Conservation (phyloP, 2,888 invertebrate genomes). For the Hoplodrina ambigua region DNA sequence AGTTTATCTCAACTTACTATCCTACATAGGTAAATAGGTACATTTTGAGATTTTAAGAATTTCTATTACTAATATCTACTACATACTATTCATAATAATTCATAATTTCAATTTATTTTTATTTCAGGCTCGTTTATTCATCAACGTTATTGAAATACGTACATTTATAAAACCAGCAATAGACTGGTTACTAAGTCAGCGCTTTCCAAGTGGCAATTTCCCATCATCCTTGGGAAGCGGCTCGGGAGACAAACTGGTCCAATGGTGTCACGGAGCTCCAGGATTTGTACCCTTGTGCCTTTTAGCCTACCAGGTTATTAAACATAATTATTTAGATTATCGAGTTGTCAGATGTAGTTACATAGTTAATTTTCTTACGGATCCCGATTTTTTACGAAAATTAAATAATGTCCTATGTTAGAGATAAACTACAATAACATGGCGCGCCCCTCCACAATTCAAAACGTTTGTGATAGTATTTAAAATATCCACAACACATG, state of each 20-base stretch:
- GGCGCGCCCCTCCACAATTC: no score
- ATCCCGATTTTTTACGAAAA: no score
- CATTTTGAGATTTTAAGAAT: not conserved
- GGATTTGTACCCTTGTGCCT: conserved; percentile 94
- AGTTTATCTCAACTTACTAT: no score
- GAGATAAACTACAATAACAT: no score
- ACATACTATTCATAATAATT: not conserved
- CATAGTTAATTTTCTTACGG: no score
- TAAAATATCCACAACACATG: no score
- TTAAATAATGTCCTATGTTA: no score
- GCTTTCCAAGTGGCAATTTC: conserved; percentile 92
- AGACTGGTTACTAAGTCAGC: conserved; percentile 91
- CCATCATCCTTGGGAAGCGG: conserved; percentile 94
- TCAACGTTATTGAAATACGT: conserved; percentile 90
- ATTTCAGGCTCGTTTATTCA: conserved; percentile 89
- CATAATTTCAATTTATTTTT: conserved; percentile 1
- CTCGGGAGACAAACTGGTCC: conserved; percentile 94
- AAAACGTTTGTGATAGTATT: no score
- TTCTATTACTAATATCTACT: not conserved
- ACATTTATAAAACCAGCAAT: conserved; percentile 91
- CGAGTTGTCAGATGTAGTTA: no score
- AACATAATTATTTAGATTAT: not conserved
- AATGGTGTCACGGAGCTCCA: conserved; percentile 99
- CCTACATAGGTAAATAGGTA: no score
- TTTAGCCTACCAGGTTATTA: conserved; percentile 92